Percentiles rank a stretch among this genome's conserved stretches.
phyloP scores from a whole-genome alignment of 2,888 invertebrate genomes.

The Meandrusa payeni region DNA sequence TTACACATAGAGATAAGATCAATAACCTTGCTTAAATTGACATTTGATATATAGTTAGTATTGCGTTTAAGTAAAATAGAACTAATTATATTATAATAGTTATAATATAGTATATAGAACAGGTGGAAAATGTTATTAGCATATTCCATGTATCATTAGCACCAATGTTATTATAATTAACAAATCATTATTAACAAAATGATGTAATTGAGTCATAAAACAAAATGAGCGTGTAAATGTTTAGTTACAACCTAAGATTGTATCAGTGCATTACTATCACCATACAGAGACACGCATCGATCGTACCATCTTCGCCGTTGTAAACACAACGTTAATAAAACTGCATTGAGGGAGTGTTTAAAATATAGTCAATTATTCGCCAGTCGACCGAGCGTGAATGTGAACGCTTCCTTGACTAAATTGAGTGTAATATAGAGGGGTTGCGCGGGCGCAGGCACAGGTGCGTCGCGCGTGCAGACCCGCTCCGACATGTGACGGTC shows the following conservation, averaged over 20 bases:
- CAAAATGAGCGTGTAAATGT: not conserved
- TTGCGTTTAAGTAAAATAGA: no score
- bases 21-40: no score
- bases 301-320: not conserved
- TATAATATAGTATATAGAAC: no score
- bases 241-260: not conserved
- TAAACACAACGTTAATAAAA: slow-evolving; percentile 16
- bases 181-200: not conserved
- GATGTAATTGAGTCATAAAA: not conserved
- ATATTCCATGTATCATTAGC: no score
- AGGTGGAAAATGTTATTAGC: no score
- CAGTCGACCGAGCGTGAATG: slow-evolving; percentile 65
- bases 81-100: no score
- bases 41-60: no score
- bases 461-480: slow-evolving; percentile 59
- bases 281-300: not conserved
- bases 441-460: slow-evolving; percentile 53
- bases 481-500: slow-evolving; percentile 36
- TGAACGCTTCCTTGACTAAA: slow-evolving; percentile 65
- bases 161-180: no score
- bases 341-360: slow-evolving; percentile 38
- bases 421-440: slow-evolving; percentile 69
- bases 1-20: no score
- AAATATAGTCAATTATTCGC: slow-evolving; percentile 52
- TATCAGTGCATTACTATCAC: not conserved